A percentile compares a stretch with the other conserved stretches of the same genome.
Conservation (phyloP, 2,888 invertebrate genomes). For the Rhogogaster chlorosoma region DNA sequence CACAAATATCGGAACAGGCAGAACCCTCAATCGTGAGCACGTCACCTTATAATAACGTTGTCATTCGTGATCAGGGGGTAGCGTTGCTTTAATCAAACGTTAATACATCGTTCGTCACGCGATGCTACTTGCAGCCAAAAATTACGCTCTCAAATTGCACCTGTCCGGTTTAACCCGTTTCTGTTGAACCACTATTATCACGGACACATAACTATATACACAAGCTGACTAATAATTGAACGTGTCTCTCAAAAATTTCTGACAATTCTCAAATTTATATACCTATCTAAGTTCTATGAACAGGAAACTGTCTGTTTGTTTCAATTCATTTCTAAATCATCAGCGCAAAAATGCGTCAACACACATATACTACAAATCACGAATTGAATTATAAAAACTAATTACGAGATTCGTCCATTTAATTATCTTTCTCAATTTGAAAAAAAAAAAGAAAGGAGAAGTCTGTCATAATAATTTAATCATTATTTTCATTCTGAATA, state of each 20-base stretch:
- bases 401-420: slow-evolving; percentile 3
- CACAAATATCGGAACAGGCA: not conserved
- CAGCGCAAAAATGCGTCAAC: not conserved
- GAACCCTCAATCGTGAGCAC: slow-evolving; percentile 5
- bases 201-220: not conserved
- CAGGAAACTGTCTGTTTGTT: not conserved
- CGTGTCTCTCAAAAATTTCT: not conserved
- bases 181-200: not conserved
- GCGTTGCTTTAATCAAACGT: slow-evolving; percentile 15
- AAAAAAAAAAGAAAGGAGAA: not conserved
- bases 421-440: slow-evolving; percentile 4
- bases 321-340: not conserved
- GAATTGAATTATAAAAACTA: not conserved
- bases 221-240: not conserved
- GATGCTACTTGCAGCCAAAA: slow-evolving; percentile 6
- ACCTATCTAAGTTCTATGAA: not conserved
- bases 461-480: not conserved
- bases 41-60: slow-evolving; percentile 13
- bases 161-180: not conserved
- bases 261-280: not conserved
- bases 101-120: slow-evolving; percentile 28
- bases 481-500: not conserved
- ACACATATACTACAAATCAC: not conserved
- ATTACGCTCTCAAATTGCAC: not conserved
- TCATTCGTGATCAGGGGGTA: not conserved